Base-by-base conservation (phyloP, 1,140 invertebrate genomes). In the Theocolax elegans region DNA sequence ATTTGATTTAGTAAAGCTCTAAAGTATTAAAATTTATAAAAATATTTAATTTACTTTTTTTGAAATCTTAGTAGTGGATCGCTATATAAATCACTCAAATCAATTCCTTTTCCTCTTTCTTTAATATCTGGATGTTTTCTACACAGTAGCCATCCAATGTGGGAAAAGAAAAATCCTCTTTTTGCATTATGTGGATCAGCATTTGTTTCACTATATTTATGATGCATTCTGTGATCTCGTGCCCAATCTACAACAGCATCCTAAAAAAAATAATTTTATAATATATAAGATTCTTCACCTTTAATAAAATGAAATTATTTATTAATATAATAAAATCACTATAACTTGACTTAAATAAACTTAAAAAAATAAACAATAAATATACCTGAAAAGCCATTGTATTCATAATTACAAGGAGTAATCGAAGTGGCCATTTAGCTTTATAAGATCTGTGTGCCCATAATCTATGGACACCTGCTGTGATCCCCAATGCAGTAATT, bases 141-240 rank as follows among this genome's bases (percentile, higher is more conserved):
- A 69, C 93, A 92, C 31, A 98, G 82, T 44, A 99, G 86, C 97
- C 97, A 99, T 9, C 97, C 97, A 62, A 98, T 89, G 79, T 99
- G 97, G 0, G 97, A 89, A 84, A 98, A 99, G 88, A 99, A 98
- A 86, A 99, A 97, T 3, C 97, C 97, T 12, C 96, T 89, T 7
- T 89, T 95, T 3, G 95, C 94, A 83, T 98, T 98, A 79, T 99
- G 96, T 0, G 97, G 97, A 86, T 99, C 97, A 4, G 96, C 97
- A 83, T 98, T 90, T 0, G 97, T 98, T 84, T 99, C 97, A 4
- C 93, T 94, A 86, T 92, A 98, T 82, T 98, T 98, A 87, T 99
- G 97, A 82, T 99, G 97, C 70, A 97, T 94, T 73, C 97, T 89
- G 85, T 99, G 97, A 83, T 98, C 96, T 66, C 97, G 88, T 0